Evolutionary conservation across 2,888 invertebrate species (phyloP).

Genomic region (Ichneumoninae sp.): DNA sequence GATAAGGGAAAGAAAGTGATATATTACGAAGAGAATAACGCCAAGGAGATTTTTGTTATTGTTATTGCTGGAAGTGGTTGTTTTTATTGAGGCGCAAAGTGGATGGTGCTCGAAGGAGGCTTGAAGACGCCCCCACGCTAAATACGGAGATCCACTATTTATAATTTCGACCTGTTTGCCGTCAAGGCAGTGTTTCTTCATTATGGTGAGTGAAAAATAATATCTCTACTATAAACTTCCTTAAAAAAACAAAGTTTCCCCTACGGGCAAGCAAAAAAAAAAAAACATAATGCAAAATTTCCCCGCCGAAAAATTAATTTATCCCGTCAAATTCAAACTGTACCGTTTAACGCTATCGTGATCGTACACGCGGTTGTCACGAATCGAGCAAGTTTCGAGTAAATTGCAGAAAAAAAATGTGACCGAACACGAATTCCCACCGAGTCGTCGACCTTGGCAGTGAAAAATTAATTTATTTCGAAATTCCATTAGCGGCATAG

Average conservation of each 20-base stretch:
- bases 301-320: neutral
- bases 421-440: neutral
- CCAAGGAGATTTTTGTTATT: slow-evolving; percentile 46
- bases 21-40: slow-evolving; percentile 33
- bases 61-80: slow-evolving; percentile 46
- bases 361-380: neutral
- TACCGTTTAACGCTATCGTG: neutral
- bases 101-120: slow-evolving; percentile 59
- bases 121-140: slow-evolving; percentile 43
- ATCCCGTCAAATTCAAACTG: neutral
- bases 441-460: neutral
- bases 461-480: neutral
- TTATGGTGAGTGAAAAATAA: slow-evolving; percentile 76
- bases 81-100: slow-evolving; percentile 49
- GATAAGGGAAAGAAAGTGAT: slow-evolving; percentile 47
- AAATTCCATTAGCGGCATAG: neutral
- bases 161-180: slow-evolving; percentile 71
- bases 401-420: neutral
- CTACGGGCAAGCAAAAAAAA: too few species aligned
- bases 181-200: slow-evolving; percentile 76
- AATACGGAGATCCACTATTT: slow-evolving; percentile 38
- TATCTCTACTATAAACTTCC: neutral
- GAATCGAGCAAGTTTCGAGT: neutral
- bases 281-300: neutral
- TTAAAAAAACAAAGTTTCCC: neutral